Evolutionary conservation across 53 echinoderm and acorn worm species (phyloP), one percentile per base, ranked within the genome.

Genomic region (Henricia sp.): DNA sequence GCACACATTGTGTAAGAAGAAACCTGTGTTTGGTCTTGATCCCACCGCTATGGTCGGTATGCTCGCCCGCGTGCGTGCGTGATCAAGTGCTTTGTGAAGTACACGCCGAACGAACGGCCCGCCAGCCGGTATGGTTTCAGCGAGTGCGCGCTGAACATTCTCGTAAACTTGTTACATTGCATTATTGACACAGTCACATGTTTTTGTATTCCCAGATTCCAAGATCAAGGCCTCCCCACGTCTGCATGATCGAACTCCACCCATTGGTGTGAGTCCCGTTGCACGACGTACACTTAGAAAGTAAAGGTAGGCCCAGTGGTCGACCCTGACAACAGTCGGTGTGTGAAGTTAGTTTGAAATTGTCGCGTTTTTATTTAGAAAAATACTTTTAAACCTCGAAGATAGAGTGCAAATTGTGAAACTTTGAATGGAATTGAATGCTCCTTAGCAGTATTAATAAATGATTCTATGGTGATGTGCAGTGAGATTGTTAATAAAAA

Each of bases 191-290:
- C 48, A 48, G 9, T 16, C 48, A 48, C 9, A 48, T 52, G 11
- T 37, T 20, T 59, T 33, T 57, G 20, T 33, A 34, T 52, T 50
- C 3, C 64, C 82, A 85, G 86, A 74, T 64, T 44, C 51, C 34
- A 85, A 73, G 65, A 30, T 80, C 6, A 80, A 64, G 64, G 23
- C 80, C 4, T 85, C 86, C 25, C 63, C 74, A 17, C 32, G 86
- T 19, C 4, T 63, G 48, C 86, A 73, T 65, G 62, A 72, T 19
- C 62, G 86, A 3, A 28, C 62, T 21, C n/a, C 65, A 0, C 54
- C 73, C 33, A 24, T 85, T 12, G 86, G 86, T 29, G 13, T 85
- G 19, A 85, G 86, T 21, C 86, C 86, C 3, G 74, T 85, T 4
- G 24, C 86, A 19, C 37, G 58, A 21, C 86, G 86, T 36, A 64